A percentile compares a stretch with the other conserved stretches of the same genome.
These are phyloP conservation scores for Lutjanus campechanus DNA, from an alignment of 2,797 vertebrate genomes.

Conservation along the genomic window DNA sequence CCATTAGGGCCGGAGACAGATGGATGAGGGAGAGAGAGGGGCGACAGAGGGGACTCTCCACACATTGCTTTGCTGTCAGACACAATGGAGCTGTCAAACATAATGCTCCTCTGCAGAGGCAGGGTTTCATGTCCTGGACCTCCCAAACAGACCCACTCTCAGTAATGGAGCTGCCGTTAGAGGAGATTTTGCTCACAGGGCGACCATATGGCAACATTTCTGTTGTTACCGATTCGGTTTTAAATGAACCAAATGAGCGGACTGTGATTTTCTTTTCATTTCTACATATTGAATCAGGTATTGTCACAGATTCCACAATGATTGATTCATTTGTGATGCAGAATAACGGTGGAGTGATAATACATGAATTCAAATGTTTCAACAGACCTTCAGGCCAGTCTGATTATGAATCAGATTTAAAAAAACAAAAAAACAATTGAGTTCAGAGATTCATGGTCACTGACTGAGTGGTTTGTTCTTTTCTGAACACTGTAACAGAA, in stretches of 20 bases:
- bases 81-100: conserved; percentile 9
- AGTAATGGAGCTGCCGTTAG: not conserved
- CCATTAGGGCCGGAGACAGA: conserved; percentile 50
- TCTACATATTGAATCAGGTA: not conserved
- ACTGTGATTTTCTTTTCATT: not conserved
- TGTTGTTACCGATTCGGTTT: not conserved
- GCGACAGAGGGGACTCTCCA: conserved; percentile 1
- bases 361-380: not conserved
- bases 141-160: not conserved
- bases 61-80: conserved; percentile 1
- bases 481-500: not conserved
- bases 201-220: not conserved
- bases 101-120: not conserved
- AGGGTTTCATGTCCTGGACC: not conserved
- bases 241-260: not conserved
- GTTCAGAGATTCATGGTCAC: not conserved
- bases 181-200: not conserved
- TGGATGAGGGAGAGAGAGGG: conserved; percentile 12
- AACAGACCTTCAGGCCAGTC: not conserved
- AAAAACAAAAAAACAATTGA: too few relatives aligned
- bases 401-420: not conserved
- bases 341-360: not conserved
- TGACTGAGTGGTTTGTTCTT: not conserved
- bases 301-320: not conserved
- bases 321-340: not conserved